Evolutionary conservation across 1,140 invertebrate species (phyloP).

Genomic region (Papilio helenus): DNA sequence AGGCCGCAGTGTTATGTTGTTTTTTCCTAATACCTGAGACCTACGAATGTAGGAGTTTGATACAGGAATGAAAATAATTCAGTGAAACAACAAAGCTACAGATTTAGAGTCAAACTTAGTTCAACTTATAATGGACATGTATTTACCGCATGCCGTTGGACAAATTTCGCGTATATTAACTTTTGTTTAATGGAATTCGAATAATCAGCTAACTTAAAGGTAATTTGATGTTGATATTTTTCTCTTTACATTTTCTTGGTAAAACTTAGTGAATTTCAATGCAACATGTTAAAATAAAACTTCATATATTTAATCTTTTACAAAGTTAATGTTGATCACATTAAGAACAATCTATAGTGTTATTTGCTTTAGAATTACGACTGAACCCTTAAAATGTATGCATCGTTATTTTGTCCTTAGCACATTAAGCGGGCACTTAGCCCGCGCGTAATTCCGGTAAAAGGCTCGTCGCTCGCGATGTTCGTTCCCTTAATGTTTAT

Average conservation of each 20-base stretch:
- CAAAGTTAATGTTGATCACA: neutral
- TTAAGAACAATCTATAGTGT: slow-evolving; percentile 1
- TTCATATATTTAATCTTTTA: slow-evolving; percentile 46
- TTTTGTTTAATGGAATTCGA: slow-evolving; percentile 62
- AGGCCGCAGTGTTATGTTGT: neutral
- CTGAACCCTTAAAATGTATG: slow-evolving; percentile 23
- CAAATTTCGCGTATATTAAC: slow-evolving; percentile 79
- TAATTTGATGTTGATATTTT: no score
- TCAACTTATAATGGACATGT: slow-evolving; percentile 58
- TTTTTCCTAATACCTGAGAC: no score
- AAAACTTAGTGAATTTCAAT: no score
- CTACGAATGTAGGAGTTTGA: no score
- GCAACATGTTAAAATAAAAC: slow-evolving; percentile 57
- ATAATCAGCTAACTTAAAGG: no score
- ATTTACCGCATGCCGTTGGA: slow-evolving; percentile 66
- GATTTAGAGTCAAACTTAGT: slow-evolving; percentile 52
- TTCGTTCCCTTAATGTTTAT: slow-evolving; percentile 76
- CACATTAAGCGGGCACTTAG: slow-evolving; percentile 66
- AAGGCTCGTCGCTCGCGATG: slow-evolving; percentile 61
- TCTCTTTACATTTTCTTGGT: no score
- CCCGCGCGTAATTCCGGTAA: slow-evolving; percentile 72
- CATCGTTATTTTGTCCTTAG: slow-evolving; percentile 51
- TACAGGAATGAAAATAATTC: slow-evolving; percentile 1
- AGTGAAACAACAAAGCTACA: neutral
- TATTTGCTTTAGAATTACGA: neutral